Conservation (phyloP, 1,140 invertebrate species). For the Littorina saxatilis region DNA sequence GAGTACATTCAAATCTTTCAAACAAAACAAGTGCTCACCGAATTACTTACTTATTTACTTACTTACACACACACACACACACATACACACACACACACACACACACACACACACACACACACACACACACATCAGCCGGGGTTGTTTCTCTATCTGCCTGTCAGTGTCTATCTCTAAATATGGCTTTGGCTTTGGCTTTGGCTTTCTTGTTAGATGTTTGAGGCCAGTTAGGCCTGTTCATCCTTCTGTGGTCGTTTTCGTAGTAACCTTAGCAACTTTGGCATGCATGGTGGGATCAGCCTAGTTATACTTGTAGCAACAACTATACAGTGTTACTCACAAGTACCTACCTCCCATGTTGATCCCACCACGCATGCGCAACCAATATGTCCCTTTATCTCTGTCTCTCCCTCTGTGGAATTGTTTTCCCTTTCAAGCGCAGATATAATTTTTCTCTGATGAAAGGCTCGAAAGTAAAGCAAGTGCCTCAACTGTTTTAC, state of each 20-base stretch:
- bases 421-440: too few relatives aligned
- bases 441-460: too few relatives aligned
- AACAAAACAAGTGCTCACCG: neutral
- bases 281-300: too few relatives aligned
- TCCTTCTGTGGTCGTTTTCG: too few relatives aligned
- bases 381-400: neutral
- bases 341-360: neutral
- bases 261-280: too few relatives aligned
- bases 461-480: too few relatives aligned
- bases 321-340: neutral
- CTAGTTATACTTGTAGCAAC: neutral
- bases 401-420: too few relatives aligned
- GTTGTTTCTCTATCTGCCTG: neutral
- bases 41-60: neutral
- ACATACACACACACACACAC: neutral
- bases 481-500: too few relatives aligned
- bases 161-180: neutral
- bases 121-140: neutral
- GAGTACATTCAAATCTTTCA: too few relatives aligned
- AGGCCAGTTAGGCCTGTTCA: too few relatives aligned
- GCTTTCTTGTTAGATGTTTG: neutral
- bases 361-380: neutral
- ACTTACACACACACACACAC: constrained; percentile 5
- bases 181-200: neutral
- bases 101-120: neutral